Base-by-base conservation (phyloP, 2,888 invertebrate species). In the Lamproptera curius region DNA sequence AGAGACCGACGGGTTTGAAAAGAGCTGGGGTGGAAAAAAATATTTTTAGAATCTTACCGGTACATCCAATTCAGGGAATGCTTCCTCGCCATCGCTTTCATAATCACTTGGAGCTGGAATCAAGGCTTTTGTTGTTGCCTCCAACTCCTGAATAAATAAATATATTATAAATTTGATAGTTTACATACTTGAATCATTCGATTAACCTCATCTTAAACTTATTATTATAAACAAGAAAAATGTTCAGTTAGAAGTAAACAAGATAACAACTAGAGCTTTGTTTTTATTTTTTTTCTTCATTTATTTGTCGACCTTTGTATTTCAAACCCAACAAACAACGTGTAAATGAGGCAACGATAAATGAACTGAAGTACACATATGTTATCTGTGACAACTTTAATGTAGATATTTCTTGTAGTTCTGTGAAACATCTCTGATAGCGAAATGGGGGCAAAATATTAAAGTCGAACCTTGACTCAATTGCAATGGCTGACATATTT, bases 31-130 rank as follows among this genome's bases (percentile, higher is more conserved):
- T 36, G 14, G 14, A 3, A 15, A 34, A 17, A 54, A 41, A 67
- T 83, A 28, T 28, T 28, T 5, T n/a, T 28, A 28, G 28, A 28
- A 28, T 5, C 86, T 85, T 74, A 88, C 88, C 58, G 70, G 72
- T 56, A 83, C 67, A 56, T 87, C 88, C 57, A 79, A 61, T 57
- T 88, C 88, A 16, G 74, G 73, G 54, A 86, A 82, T 10, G 84
- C 81, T 52, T 88, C 88, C 61, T 88, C 88, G 14, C 78, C 85
- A 59, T 88, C 88, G 56, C 88, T 88, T 53, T 88, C 88, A 56
- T 77, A 78, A 55, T 88, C 88, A 60, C 74, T 82, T 31, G 75
- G 68, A 23, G 65, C 62, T 2, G 75, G 55, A 37, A 76, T 62
- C 46, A 69, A 73, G 14, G 62, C 55, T 59, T 88, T 84, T 0